phyloP scores from a whole-genome alignment of 30 jellyfish, hydroid and myxozoan genomes.

The Chrysaora quinquecirrha region DNA sequence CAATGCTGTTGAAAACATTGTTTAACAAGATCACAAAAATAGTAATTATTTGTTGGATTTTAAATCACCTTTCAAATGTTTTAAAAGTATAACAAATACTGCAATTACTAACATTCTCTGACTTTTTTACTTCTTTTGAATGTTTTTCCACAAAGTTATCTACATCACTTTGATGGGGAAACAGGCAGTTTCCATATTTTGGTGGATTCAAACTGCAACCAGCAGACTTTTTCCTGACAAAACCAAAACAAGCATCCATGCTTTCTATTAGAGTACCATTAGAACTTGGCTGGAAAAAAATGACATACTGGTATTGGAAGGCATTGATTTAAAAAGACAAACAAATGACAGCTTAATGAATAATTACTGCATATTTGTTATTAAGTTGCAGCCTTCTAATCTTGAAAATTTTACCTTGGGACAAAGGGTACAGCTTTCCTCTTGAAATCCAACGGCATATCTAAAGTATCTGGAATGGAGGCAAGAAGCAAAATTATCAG shows the following conservation, averaged over 20 bases:
- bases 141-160: slow-evolving; percentile 35
- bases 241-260: slow-evolving; percentile 51
- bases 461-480: neutral
- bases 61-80: too few relatives aligned
- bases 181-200: slow-evolving; percentile 16
- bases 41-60: too few relatives aligned
- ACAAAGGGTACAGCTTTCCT: neutral
- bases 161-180: slow-evolving; percentile 33
- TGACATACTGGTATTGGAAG: neutral
- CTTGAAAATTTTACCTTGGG: neutral
- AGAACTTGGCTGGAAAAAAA: slow-evolving; percentile 20
- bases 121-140: slow-evolving; percentile 22
- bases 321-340: neutral
- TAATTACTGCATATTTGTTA: neutral
- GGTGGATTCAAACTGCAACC: slow-evolving; percentile 20
- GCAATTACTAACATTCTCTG: slow-evolving; percentile 35
- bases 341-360: neutral
- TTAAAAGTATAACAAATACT: too few relatives aligned
- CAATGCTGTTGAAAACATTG: too few relatives aligned
- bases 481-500: neutral
- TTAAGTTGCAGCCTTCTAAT: neutral
- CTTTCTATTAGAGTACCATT: slow-evolving; percentile 33
- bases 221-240: slow-evolving; percentile 45
- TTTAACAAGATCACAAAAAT: too few relatives aligned
- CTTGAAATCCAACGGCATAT: neutral